These are phyloP conservation scores for Python bivittatus DNA, from an alignment of 2,113 vertebrate species.

Conservation along the genomic window DNA sequence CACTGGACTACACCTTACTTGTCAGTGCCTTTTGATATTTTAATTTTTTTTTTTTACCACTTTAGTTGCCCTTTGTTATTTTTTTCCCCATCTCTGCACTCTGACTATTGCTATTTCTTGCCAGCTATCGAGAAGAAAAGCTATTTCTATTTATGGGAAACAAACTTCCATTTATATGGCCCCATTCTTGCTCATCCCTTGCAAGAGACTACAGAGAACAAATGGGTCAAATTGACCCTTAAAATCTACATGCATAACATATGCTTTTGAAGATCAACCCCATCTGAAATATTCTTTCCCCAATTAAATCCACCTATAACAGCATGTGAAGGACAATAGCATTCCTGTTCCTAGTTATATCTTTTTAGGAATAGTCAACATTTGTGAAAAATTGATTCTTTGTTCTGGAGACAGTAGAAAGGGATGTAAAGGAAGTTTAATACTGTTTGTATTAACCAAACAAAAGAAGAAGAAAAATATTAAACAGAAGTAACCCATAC, in stretches of 20 bases:
- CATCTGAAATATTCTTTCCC: neutral
- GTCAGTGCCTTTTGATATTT: slow-evolving; percentile 57
- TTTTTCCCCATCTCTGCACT: slow-evolving; percentile 39
- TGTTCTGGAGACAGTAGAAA: neutral
- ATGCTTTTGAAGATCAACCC: neutral
- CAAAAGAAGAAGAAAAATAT: neutral
- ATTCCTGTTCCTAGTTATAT: neutral
- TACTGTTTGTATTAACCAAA: neutral
- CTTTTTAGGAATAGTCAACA: neutral
- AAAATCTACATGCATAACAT: neutral
- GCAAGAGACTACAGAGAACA: neutral
- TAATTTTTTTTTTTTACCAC: slow-evolving; percentile 12
- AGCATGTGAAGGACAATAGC: neutral
- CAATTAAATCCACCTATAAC: neutral
- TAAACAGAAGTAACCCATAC: neutral
- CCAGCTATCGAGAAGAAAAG: neutral
- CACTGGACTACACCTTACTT: slow-evolving; percentile 52
- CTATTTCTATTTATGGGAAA: slow-evolving; percentile 24
- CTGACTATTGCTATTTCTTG: slow-evolving; percentile 9
- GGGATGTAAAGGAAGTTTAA: neutral
- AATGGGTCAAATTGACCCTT: slow-evolving; percentile 17
- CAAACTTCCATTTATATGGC: neutral
- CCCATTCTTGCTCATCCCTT: slow-evolving; percentile 10
- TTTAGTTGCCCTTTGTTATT: slow-evolving; percentile 29
- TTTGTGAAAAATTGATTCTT: neutral